A percentile compares a stretch with the other conserved stretches of the same genome.
Evolutionary conservation across 1,140 invertebrate species (phyloP).

Genomic region (Delia radicum): DNA sequence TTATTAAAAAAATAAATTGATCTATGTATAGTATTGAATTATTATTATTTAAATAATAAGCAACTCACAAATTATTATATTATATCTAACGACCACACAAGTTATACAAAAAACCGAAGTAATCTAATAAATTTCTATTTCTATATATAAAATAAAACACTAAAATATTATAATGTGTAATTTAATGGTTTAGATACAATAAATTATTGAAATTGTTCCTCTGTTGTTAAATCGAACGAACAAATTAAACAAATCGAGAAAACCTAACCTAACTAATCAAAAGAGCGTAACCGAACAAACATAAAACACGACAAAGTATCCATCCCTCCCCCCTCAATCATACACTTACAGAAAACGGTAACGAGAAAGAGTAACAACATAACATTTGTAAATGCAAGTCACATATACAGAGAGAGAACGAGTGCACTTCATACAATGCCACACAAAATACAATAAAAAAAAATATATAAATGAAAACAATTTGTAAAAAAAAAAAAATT

Average conservation of each 20-base stretch:
- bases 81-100: not conserved
- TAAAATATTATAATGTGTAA: not conserved
- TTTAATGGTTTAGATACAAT: not conserved
- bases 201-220: not conserved
- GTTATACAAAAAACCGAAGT: not conserved
- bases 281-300: not conserved
- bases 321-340: not conserved
- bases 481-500: not conserved
- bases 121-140: not conserved
- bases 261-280: not conserved
- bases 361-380: not conserved
- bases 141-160: not conserved
- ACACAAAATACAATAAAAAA: not conserved
- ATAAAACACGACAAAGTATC: not conserved
- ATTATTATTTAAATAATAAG: not conserved
- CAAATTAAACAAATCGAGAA: no score
- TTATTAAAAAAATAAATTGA: not conserved
- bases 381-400: not conserved
- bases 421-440: slow-evolving; percentile 8
- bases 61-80: not conserved
- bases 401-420: not conserved
- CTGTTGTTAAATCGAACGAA: not conserved
- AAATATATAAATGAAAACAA: not conserved
- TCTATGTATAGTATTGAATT: no score
- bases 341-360: not conserved